These are phyloP conservation scores for Campoplex capitator DNA, from an alignment of 2,888 invertebrate genomes.

Conservation along the genomic window DNA sequence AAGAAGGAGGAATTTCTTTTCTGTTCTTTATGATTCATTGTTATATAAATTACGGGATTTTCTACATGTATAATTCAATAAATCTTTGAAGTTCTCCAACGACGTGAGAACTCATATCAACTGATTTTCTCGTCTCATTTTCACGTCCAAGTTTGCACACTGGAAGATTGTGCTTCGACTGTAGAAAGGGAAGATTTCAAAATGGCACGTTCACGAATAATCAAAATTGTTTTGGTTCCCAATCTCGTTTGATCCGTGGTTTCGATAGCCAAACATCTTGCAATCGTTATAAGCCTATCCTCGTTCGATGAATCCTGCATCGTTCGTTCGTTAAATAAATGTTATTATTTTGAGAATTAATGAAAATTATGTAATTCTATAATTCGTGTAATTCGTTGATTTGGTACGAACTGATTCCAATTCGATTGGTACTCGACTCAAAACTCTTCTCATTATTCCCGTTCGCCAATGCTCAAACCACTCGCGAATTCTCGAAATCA, in stretches of 20 bases:
- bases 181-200: constrained; percentile 66
- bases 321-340: constrained; percentile 35
- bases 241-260: constrained; percentile 71
- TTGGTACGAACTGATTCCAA: constrained; percentile 31
- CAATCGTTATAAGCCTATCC: constrained; percentile 75
- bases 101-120: too few relatives aligned
- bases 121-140: background rate
- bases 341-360: background rate
- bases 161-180: constrained; percentile 15
- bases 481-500: constrained; percentile 43
- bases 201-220: constrained; percentile 75
- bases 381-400: constrained; percentile 12
- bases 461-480: constrained; percentile 47
- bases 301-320: constrained; percentile 63
- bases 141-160: background rate
- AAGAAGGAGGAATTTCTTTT: background rate
- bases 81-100: background rate
- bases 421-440: constrained; percentile 30
- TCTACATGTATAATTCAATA: background rate
- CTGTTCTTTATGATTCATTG: background rate
- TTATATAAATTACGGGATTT: constrained; percentile 4
- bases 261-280: constrained; percentile 75
- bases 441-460: constrained; percentile 48
- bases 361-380: background rate
- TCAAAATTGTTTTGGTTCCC: constrained; percentile 79